These are phyloP conservation scores for Hyperopisus bebe DNA, from an alignment of 2,113 vertebrate species.

Conservation along the genomic window DNA sequence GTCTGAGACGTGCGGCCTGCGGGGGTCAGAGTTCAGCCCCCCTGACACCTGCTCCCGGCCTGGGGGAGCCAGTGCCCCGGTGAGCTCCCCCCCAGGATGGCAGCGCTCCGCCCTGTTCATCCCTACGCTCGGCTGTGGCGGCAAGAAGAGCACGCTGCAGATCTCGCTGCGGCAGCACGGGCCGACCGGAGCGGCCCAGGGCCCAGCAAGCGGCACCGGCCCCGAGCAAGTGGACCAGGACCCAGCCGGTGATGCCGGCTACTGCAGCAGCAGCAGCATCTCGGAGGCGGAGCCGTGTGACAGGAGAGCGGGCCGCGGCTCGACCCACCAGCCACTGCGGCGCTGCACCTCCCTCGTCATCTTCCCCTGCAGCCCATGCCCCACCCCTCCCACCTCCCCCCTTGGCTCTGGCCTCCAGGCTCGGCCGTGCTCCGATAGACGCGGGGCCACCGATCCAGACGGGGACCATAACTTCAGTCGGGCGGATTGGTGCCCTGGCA, in stretches of 20 bases:
- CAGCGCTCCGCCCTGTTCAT: slow-evolving; percentile 62
- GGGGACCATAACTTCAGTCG: slow-evolving; percentile 13
- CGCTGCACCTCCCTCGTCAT: slow-evolving; percentile 91
- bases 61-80: slow-evolving; percentile 66
- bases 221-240: slow-evolving; percentile 43
- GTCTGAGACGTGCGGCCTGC: slow-evolving; percentile 69
- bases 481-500: slow-evolving; percentile 58
- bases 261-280: slow-evolving; percentile 66
- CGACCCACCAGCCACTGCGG: slow-evolving; percentile 69
- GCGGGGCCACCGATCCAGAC: slow-evolving; percentile 30
- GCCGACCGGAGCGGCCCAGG: slow-evolving; percentile 44
- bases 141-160: slow-evolving; percentile 77
- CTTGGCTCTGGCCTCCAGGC: slow-evolving; percentile 60
- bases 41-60: background rate
- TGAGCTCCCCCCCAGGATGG: slow-evolving; percentile 48
- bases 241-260: slow-evolving; percentile 60
- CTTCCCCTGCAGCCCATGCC: slow-evolving; percentile 82
- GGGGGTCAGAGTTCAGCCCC: slow-evolving; percentile 47
- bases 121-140: slow-evolving; percentile 52
- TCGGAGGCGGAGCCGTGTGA: slow-evolving; percentile 67
- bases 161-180: slow-evolving; percentile 76
- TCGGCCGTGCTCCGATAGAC: slow-evolving; percentile 56
- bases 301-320: slow-evolving; percentile 48
- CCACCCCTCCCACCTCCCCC: slow-evolving; percentile 83
- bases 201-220: slow-evolving; percentile 39